Base-by-base conservation (phyloP, 1,140 invertebrate species). In the Rhyacophila brunnea region DNA sequence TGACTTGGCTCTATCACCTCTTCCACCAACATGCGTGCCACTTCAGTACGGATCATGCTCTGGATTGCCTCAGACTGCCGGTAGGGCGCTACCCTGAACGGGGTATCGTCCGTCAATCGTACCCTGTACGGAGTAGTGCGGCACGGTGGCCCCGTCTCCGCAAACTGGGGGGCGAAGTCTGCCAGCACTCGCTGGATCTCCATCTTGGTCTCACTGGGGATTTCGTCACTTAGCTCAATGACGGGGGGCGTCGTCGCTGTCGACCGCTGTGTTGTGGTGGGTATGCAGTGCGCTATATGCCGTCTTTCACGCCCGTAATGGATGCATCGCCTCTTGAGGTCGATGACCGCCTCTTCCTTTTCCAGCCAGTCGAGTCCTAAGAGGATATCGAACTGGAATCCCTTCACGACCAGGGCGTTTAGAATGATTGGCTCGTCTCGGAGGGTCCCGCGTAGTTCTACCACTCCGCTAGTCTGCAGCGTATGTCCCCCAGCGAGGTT, bases 1-100 rank as follows among this genome's bases (percentile, higher is more conserved):
- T 46, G 57, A 2, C 63, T 64, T 7, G 63, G 65, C 52, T 65
- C 44, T 13, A 77, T 67, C 6, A 75, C 61, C 7, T 58, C 68
- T 10, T 59, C 32, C 11, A 59, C 52, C 1, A 73, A 42, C 68
- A 72, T 68, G n/a, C 52, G 10, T 2, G 65, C 44, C 1, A 68
- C 42, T 36, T 66, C 55, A 15, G 52, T 18, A 6, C 34, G 34
- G 6, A 35, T 35, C 34, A 35, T 35, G 6, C 6, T n/a, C n/a
- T 35, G 34, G 34, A n/a, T n/a, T n/a, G 34, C 34, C 34, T 35
- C 34, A 7, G 34, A 35, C 34, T 35, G 6, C 34, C 34, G 34
- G 34, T 35, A 35, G 6, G 34, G 34, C 34, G 6, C 6, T 7
- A 35, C n/a, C 34, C 34, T 35, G 34, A 35, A 35, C 34, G 34